Evolutionary conservation across 2,797 vertebrate genomes (phyloP).

Genomic region (Enoplosus armatus): DNA sequence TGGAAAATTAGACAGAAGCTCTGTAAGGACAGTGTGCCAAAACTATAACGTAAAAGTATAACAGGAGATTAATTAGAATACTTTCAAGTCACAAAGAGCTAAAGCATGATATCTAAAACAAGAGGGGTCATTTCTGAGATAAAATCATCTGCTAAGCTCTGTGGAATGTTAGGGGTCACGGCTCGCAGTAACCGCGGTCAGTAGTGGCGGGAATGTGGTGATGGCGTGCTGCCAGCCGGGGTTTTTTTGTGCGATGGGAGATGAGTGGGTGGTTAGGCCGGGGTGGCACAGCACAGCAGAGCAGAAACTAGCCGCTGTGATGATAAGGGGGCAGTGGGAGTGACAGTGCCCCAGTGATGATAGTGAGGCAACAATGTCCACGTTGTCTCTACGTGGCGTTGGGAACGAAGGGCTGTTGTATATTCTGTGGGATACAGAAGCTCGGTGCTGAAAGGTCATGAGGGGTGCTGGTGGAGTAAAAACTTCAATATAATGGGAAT

Average conservation of each 20-base stretch:
- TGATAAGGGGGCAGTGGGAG: slow-evolving; percentile 29
- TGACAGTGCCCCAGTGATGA: not conserved
- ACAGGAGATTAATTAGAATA: not conserved
- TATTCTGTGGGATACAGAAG: not conserved
- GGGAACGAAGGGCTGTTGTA: not conserved
- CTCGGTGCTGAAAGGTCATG: not conserved
- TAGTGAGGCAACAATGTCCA: slow-evolving; percentile 5
- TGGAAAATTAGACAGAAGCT: not conserved
- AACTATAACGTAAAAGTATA: not conserved
- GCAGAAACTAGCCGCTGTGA: slow-evolving; percentile 26
- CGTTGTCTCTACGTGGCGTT: not conserved
- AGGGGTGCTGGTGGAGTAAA: not conserved
- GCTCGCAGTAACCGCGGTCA: slow-evolving; percentile 7
- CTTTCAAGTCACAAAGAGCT: not conserved
- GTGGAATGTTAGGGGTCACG: slow-evolving; percentile 27
- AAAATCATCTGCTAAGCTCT: slow-evolving; percentile 18
- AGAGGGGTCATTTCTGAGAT: slow-evolving; percentile 17
- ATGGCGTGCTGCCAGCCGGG: slow-evolving; percentile 21
- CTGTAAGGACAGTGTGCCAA: not conserved
- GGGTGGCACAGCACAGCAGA: slow-evolving; percentile 19
- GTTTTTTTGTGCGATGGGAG: slow-evolving; percentile 28
- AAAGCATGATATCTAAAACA: not conserved
- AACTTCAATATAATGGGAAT: not conserved
- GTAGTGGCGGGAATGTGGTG: slow-evolving; percentile 28
- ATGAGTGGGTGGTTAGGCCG: slow-evolving; percentile 34